Conservation (phyloP, 2,113 vertebrate genomes). For the Malurus melanocephalus region DNA sequence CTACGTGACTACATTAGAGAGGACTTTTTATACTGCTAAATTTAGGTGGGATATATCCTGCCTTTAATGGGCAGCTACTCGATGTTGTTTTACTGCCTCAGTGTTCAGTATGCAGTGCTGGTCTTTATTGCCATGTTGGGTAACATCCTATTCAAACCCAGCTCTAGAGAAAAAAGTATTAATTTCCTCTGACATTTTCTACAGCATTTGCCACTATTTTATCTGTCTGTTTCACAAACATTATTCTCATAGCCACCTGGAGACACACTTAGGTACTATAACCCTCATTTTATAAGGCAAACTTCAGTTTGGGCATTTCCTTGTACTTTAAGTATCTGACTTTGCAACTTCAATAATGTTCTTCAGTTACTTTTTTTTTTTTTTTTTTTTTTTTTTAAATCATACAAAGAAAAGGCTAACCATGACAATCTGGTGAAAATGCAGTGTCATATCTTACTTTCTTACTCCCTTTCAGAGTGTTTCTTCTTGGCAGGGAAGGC, state of each 20-base stretch:
- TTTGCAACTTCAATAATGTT: neutral
- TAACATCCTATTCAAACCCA: neutral
- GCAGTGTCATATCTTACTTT: neutral
- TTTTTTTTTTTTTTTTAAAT: neutral
- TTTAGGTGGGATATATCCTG: neutral
- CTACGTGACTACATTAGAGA: neutral
- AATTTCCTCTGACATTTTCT: slow-evolving; percentile 34
- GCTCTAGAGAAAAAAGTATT: neutral
- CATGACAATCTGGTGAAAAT: neutral
- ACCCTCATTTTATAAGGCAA: neutral
- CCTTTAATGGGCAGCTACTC: neutral
- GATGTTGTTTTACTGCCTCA: neutral
- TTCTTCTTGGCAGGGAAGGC: neutral
- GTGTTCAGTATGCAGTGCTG: neutral
- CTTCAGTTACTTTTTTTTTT: neutral
- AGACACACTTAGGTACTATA: neutral
- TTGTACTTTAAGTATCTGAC: neutral
- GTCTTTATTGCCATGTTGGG: neutral
- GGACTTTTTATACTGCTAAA: neutral
- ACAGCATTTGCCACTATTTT: neutral
- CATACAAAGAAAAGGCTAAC: neutral
- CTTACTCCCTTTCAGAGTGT: neutral
- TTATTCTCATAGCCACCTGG: neutral
- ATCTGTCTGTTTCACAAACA: neutral
- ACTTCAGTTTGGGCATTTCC: neutral